Evolutionary conservation across 2,888 invertebrate species (phyloP), one percentile per base, ranked within the genome.

Genomic region (Leptopterna dolabrata): DNA sequence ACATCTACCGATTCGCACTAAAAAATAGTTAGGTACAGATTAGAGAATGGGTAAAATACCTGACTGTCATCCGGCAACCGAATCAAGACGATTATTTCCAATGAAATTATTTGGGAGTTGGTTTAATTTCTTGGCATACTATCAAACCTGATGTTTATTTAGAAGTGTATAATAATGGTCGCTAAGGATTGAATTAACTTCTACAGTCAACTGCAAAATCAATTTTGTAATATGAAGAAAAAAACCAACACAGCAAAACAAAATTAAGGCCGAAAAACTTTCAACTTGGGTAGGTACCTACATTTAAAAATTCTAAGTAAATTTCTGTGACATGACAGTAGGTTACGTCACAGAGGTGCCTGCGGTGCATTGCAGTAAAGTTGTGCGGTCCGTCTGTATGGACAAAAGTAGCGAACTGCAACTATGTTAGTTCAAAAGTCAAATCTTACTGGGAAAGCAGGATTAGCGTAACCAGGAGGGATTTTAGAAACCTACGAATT

Each of bases 401-500:
- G 41, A 73, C 30, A 73, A 73, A 73, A 73, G 41, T 41, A 73
- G 41, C 73, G 30, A 81, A 81, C 81, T 30, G 81, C 55, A 29
- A 51, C 81, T 81, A 81, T 47, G 30, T 29, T 51, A 30, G 24
- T 55, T 55, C 30, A 30, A 47, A 55, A 13, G 27, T 29, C 41
- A 41, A 19, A 27, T 85, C 85, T 85, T 85, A 85, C 85, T 85
- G 51, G 43, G 29, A 29, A 71, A 36, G 85, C 85, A 27, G 85
- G 73, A 43, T 45, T 85, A 47, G 47, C 85, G 73, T 73, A 85
- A 76, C 85, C 85, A 24, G 85, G 85, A 27, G 85, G 85, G 19
- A 85, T 85, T 85, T 76, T 85, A 73, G 51, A 45, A 73, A 76
- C 73, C 85, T 85, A 76, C 3, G 76, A 41, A 85, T 81, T 63